phyloP scores from a whole-genome alignment of 2,888 invertebrate species.

The Archips xylosteana region DNA sequence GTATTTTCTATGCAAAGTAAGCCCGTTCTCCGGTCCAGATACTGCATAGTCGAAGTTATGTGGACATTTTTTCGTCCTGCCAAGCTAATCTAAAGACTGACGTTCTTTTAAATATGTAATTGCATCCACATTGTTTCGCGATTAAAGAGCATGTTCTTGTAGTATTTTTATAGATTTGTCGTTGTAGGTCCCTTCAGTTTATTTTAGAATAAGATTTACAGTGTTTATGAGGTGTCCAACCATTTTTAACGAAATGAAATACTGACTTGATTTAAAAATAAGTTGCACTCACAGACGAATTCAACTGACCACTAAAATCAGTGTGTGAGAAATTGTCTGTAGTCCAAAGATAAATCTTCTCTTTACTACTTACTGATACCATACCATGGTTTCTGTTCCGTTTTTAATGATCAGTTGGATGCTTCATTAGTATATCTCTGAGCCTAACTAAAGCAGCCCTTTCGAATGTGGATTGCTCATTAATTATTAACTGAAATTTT shows the following conservation, averaged over 20 bases:
- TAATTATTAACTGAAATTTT: not conserved
- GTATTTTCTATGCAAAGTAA: not conserved
- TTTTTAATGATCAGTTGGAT: not conserved
- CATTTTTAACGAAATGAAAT: conserved; percentile 1
- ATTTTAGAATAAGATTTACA: conserved; percentile 34
- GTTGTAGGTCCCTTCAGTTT: conserved; percentile 32
- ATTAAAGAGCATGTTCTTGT: conserved; percentile 18
- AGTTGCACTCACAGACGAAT: not conserved
- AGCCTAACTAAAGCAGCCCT: not conserved
- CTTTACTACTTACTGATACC: not conserved
- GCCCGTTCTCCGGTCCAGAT: not conserved
- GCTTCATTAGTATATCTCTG: not conserved
- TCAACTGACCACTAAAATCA: not conserved
- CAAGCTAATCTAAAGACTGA: conserved; percentile 37
- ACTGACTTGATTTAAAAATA: not conserved
- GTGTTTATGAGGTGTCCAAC: conserved; percentile 23
- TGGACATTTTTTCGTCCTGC: conserved; percentile 5
- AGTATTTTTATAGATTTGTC: conserved; percentile 41
- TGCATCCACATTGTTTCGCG: conserved; percentile 38
- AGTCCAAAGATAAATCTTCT: not conserved
- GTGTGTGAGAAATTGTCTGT: too few relatives aligned
- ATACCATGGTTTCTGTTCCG: not conserved
- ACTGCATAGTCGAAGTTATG: not conserved
- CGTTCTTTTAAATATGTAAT: conserved; percentile 31
- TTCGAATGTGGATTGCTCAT: not conserved